phyloP scores from a whole-genome alignment of 2,888 invertebrate species.

The Drosophila greeni region DNA sequence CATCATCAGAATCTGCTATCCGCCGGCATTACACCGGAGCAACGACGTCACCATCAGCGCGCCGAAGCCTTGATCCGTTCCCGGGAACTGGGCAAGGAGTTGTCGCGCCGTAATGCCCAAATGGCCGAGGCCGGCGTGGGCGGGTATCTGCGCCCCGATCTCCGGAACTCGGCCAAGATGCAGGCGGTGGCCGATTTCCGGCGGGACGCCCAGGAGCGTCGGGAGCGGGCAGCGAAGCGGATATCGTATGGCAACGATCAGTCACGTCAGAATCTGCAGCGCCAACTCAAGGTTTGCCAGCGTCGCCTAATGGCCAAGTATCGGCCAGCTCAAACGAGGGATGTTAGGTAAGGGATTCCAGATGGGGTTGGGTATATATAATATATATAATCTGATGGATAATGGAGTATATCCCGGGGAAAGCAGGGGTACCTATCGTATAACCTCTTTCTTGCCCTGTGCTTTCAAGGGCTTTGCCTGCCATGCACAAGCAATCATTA shows the following conservation, averaged over 20 bases:
- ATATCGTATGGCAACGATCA: slow-evolving; percentile 69
- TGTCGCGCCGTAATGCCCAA: slow-evolving; percentile 62
- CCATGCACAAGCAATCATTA: neutral
- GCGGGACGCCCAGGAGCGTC: slow-evolving; percentile 43
- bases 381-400: too few relatives aligned
- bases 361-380: too few relatives aligned
- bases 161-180: slow-evolving; percentile 45
- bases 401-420: too few relatives aligned
- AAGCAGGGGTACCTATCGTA: too few relatives aligned
- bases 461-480: neutral
- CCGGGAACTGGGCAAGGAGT: slow-evolving; percentile 63
- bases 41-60: slow-evolving; percentile 47
- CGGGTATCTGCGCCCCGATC: slow-evolving; percentile 37
- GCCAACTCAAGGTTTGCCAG: slow-evolving; percentile 41
- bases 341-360: neutral
- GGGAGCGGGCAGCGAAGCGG: slow-evolving; percentile 58
- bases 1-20: slow-evolving; percentile 1
- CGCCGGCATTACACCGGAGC: slow-evolving; percentile 17
- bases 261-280: slow-evolving; percentile 64
- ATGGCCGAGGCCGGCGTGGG: slow-evolving; percentile 37
- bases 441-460: neutral
- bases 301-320: slow-evolving; percentile 13
- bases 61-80: slow-evolving; percentile 55
- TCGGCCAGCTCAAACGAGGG: neutral
- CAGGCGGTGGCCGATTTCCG: slow-evolving; percentile 43